A percentile compares a stretch with the other conserved stretches of the same genome.
Conservation (phyloP, 1,140 invertebrate genomes). For the Dufourea novaeangliae region DNA sequence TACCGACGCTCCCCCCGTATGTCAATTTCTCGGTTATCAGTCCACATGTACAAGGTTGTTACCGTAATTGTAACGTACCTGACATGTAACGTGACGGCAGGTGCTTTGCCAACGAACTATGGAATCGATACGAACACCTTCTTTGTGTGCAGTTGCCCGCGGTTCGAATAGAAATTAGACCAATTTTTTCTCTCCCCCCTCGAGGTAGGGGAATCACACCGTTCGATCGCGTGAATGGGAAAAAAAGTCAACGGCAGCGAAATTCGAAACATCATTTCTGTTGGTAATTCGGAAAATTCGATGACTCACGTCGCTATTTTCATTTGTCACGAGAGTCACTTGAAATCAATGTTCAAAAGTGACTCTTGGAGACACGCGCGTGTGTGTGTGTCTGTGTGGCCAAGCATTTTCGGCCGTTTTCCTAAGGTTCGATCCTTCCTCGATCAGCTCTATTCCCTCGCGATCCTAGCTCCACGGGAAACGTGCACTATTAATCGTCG, state of each 20-base stretch:
- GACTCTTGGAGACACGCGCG: no score
- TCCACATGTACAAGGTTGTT: not conserved
- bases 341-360: slow-evolving; percentile 2
- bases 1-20: not conserved
- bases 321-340: not conserved
- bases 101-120: slow-evolving; percentile 18
- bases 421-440: not conserved
- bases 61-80: not conserved
- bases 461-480: not conserved
- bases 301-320: not conserved
- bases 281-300: not conserved
- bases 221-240: no score
- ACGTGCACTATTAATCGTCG: not conserved
- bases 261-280: no score
- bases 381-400: no score
- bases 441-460: not conserved
- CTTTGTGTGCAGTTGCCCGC: not conserved
- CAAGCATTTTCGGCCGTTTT: not conserved
- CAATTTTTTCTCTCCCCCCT: not conserved
- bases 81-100: slow-evolving; percentile 3
- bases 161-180: not conserved
- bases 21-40: not conserved
- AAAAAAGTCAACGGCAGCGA: no score
- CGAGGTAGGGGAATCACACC: not conserved
- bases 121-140: slow-evolving; percentile 26